Percentiles rank a stretch among this genome's conserved stretches.
Evolutionary conservation across 2,113 vertebrate genomes (phyloP).

Genomic region (Pogona vitticeps): DNA sequence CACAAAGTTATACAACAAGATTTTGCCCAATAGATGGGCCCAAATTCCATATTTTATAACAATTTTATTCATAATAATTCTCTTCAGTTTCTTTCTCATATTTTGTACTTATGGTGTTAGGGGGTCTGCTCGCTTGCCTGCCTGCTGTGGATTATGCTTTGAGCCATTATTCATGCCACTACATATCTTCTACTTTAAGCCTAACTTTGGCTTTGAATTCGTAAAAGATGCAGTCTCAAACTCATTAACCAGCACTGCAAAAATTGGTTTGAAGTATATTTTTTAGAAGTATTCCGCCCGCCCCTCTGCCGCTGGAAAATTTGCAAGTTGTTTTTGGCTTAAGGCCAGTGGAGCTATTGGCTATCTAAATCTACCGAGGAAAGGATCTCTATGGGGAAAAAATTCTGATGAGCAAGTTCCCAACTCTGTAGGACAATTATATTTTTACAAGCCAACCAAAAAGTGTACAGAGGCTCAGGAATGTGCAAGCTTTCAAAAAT

Average conservation of each 20-base stretch:
- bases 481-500: no score
- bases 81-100: no score
- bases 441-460: no score
- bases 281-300: not conserved
- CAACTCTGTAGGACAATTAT: no score
- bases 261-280: not conserved
- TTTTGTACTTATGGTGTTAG: no score
- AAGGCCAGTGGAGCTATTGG: not conserved
- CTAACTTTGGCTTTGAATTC: not conserved
- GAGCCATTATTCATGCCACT: no score
- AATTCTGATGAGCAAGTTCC: not conserved
- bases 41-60: not conserved
- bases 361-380: not conserved
- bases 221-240: not conserved
- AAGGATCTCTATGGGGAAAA: not conserved
- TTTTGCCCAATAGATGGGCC: not conserved
- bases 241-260: not conserved
- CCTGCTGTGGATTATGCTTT: no score
- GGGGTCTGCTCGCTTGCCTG: no score
- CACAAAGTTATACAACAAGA: no score
- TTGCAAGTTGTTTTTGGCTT: not conserved
- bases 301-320: not conserved
- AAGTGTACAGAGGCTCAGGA: no score
- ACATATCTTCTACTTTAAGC: no score
- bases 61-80: no score